Evolutionary conservation across 2,888 invertebrate genomes (phyloP).

Genomic region (Dromius quadrimaculatus): DNA sequence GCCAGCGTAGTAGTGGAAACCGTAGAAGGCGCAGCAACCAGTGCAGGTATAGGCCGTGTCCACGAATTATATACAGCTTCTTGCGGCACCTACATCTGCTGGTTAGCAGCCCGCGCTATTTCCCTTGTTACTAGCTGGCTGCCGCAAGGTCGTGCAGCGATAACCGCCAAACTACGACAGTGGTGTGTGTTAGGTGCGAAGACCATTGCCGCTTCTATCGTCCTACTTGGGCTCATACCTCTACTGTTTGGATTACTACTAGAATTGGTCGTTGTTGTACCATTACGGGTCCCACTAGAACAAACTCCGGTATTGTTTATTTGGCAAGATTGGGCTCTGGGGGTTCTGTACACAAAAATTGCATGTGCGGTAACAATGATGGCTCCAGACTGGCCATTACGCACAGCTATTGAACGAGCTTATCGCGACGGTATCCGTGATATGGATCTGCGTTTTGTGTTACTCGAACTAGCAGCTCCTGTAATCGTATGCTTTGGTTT

Average conservation of each 20-base stretch:
- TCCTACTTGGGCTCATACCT: conserved; percentile 91
- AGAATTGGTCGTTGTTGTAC: conserved; percentile 92
- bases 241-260: conserved; percentile 91
- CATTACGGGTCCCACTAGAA: conserved; percentile 90
- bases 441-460: conserved; percentile 89
- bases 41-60: conserved; percentile 69
- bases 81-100: conserved; percentile 93
- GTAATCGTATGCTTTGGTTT: conserved; percentile 90
- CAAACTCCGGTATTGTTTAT: conserved; percentile 91
- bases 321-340: conserved; percentile 98
- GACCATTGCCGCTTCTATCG: conserved; percentile 79
- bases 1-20: conserved; percentile 52
- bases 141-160: conserved; percentile 86
- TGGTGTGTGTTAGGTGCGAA: conserved; percentile 83
- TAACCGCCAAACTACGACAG: conserved; percentile 77
- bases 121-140: conserved; percentile 88
- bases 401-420: conserved; percentile 91
- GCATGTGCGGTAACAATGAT: conserved; percentile 96
- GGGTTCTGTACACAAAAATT: conserved; percentile 97
- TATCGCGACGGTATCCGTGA: conserved; percentile 94
- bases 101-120: conserved; percentile 88
- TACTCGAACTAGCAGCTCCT: conserved; percentile 89
- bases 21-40: conserved; percentile 56
- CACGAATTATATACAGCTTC: conserved; percentile 98
- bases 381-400: conserved; percentile 97